These are phyloP conservation scores for Bombus pyrosoma DNA, from an alignment of 1,140 invertebrate genomes.

Conservation along the genomic window DNA sequence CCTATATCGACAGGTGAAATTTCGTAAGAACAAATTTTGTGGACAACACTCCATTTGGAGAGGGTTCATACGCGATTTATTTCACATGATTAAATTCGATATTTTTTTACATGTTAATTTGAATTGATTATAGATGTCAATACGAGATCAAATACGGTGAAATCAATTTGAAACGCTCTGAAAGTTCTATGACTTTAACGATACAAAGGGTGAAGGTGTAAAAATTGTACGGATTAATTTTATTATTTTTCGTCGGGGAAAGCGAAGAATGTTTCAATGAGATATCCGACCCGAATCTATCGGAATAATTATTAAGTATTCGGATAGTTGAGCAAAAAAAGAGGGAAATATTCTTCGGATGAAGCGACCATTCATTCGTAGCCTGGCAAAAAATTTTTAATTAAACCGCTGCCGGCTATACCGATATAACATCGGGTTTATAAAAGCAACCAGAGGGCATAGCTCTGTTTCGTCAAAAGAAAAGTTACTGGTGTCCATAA, in stretches of 20 bases:
- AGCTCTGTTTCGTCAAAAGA: neutral
- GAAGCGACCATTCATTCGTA: neutral
- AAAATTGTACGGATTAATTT: neutral
- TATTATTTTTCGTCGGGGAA: neutral
- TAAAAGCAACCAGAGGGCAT: neutral
- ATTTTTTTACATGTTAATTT: neutral
- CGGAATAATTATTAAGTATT: conserved; percentile 15
- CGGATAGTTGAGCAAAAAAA: neutral
- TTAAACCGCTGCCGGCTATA: conserved; percentile 8
- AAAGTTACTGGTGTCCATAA: neutral
- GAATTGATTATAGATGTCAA: neutral
- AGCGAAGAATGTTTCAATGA: neutral
- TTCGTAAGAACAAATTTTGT: too few relatives aligned
- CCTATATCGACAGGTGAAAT: too few relatives aligned
- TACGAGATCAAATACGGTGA: too few relatives aligned
- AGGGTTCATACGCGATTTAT: too few relatives aligned
- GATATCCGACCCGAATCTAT: neutral
- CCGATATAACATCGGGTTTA: neutral
- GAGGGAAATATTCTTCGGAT: neutral
- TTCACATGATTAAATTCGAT: too few relatives aligned
- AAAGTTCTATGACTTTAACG: neutral
- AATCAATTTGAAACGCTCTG: neutral
- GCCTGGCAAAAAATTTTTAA: conserved; percentile 14
- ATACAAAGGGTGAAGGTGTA: neutral
- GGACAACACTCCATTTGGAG: too few relatives aligned